phyloP scores from a whole-genome alignment of 1,140 invertebrate species.

The Maconellicoccus hirsutus region DNA sequence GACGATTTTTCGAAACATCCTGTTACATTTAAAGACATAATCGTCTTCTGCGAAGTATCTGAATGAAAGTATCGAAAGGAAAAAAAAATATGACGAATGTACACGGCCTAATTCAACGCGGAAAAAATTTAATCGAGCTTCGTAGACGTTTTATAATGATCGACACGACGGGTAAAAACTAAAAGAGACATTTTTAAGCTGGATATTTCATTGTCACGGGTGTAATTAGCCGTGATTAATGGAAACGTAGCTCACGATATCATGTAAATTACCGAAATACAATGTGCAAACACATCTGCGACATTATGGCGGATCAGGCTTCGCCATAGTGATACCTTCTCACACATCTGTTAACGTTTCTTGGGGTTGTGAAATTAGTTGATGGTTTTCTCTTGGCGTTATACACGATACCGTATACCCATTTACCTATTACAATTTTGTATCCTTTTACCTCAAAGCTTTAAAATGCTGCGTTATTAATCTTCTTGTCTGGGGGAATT shows the following conservation, averaged over 20 bases:
- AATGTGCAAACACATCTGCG: slow-evolving; percentile 7
- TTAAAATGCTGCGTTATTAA: background rate
- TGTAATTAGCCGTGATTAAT: slow-evolving; percentile 9
- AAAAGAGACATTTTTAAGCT: background rate
- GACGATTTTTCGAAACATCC: too few species aligned
- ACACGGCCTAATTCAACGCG: too few species aligned
- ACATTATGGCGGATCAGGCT: background rate
- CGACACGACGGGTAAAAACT: background rate
- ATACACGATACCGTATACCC: background rate
- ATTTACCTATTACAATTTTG: background rate
- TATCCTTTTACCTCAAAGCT: background rate
- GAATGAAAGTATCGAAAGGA: too few species aligned
- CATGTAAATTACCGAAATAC: slow-evolving; percentile 9
- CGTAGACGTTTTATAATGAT: too few species aligned
- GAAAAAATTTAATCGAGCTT: too few species aligned
- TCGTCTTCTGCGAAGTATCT: too few species aligned
- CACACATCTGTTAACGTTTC: slow-evolving; percentile 7
- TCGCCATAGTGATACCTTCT: background rate
- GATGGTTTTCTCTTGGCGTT: slow-evolving; percentile 1
- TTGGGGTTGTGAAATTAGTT: background rate
- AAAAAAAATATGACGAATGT: too few species aligned
- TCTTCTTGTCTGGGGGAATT: background rate
- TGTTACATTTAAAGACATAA: too few species aligned
- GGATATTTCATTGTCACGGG: slow-evolving; percentile 2
- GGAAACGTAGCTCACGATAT: background rate